Evolutionary conservation across 2,797 vertebrate species (phyloP).

Genomic region (Anableps anableps): DNA sequence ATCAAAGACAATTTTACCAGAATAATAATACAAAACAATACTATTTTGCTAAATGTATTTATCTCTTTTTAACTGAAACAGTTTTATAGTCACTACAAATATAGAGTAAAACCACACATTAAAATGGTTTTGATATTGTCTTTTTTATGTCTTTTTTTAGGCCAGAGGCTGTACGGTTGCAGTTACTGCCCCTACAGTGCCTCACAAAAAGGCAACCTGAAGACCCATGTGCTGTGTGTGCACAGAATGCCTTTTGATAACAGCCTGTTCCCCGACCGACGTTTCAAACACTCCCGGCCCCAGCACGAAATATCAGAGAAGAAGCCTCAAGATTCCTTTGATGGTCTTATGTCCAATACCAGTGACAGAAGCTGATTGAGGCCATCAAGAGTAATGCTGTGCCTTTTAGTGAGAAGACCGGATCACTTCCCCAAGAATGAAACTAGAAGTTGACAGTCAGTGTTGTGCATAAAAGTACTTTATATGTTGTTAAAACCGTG

Average conservation of each 20-base stretch:
- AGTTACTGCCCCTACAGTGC: conserved; percentile 93
- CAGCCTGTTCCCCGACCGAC: conserved; percentile 92
- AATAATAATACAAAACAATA: neutral
- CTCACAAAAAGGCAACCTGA: conserved; percentile 97
- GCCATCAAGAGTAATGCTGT: neutral
- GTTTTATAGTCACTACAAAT: neutral
- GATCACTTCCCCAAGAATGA: conserved; percentile 56
- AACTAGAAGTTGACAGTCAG: neutral
- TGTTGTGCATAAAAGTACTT: conserved; percentile 13
- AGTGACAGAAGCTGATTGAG: conserved; percentile 12
- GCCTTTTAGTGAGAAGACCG: conserved; percentile 13
- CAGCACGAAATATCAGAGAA: conserved; percentile 80
- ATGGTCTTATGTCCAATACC: conserved; percentile 63
- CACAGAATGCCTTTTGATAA: conserved; percentile 98
- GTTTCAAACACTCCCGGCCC: conserved; percentile 90
- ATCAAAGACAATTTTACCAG: neutral
- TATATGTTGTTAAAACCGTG: conserved; percentile 31
- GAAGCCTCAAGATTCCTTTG: conserved; percentile 77
- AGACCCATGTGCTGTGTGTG: conserved; percentile 94
- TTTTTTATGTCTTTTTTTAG: conserved; percentile 45
- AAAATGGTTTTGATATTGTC: neutral
- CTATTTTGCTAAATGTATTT: neutral
- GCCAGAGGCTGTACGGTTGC: conserved; percentile 91
- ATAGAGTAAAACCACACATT: neutral
- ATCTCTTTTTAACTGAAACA: neutral